Conservation (phyloP, 2,888 invertebrate species). For the Amblyjoppa proteus region DNA sequence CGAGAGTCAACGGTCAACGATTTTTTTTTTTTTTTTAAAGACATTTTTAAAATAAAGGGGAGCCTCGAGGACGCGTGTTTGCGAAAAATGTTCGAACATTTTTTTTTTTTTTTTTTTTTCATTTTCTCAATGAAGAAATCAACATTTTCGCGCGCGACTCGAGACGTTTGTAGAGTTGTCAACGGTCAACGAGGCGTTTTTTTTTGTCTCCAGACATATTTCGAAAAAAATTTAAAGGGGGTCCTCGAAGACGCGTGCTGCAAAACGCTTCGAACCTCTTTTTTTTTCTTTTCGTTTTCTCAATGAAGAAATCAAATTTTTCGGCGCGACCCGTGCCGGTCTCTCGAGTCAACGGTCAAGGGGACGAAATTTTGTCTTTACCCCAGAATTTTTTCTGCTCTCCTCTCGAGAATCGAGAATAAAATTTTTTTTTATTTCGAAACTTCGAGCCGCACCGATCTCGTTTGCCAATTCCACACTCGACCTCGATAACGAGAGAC, state of each 20-base stretch:
- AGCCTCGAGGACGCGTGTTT: not conserved
- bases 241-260: not conserved
- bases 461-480: not conserved
- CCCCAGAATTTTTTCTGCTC: not conserved
- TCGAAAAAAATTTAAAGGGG: too few species aligned
- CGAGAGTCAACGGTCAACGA: slow-evolving; percentile 41
- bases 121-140: slow-evolving; percentile 54
- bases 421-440: not conserved
- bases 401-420: not conserved
- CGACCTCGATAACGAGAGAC: slow-evolving; percentile 24
- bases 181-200: slow-evolving; percentile 41
- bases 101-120: not conserved
- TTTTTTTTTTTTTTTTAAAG: too few species aligned
- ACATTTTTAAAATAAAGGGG: not conserved
- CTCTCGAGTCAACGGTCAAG: slow-evolving; percentile 46
- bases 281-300: not conserved
- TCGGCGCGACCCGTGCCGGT: not conserved
- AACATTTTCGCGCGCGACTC: not conserved
- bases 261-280: not conserved
- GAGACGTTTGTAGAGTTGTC: not conserved
- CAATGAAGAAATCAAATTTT: not conserved
- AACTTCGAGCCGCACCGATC: not conserved
- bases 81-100: too few species aligned
- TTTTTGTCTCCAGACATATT: not conserved
- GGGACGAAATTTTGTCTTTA: slow-evolving; percentile 6